Evolutionary conservation across 1,140 invertebrate species (phyloP).

Genomic region (Patella vulgata): DNA sequence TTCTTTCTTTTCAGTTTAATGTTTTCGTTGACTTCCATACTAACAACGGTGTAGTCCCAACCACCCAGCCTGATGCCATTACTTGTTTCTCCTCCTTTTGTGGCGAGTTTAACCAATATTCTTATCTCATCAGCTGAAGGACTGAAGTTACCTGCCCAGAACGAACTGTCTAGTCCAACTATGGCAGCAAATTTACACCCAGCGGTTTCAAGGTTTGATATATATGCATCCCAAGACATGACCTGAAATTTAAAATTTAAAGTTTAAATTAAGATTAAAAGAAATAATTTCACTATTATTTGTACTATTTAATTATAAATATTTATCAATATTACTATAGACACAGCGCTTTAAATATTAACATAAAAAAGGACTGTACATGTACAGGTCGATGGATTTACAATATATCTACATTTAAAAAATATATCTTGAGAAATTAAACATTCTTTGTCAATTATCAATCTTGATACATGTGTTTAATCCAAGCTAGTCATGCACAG

Average conservation of each 20-base stretch:
- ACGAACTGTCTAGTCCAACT: constrained; percentile 10
- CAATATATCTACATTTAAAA: too few relatives aligned
- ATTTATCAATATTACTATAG: too few relatives aligned
- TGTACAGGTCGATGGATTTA: too few relatives aligned
- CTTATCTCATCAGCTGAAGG: neutral
- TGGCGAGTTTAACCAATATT: neutral
- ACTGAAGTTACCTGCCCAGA: constrained; percentile 8
- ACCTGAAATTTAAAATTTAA: neutral
- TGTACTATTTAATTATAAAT: too few relatives aligned
- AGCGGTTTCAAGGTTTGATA: constrained; percentile 10
- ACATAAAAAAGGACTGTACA: too few relatives aligned
- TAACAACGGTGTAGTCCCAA: constrained; percentile 6
- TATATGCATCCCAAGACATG: constrained; percentile 21
- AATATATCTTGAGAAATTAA: too few relatives aligned
- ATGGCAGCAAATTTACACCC: constrained; percentile 14
- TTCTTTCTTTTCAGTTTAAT: constrained; percentile 8
- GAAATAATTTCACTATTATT: too few relatives aligned
- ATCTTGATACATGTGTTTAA: too few relatives aligned
- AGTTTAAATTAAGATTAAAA: too few relatives aligned
- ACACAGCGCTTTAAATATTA: too few relatives aligned
- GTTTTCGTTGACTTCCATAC: neutral
- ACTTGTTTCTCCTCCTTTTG: neutral
- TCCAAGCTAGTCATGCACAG: too few relatives aligned
- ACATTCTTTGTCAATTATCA: too few relatives aligned
- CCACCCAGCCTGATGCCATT: constrained; percentile 3